Percentiles rank a stretch among this genome's conserved stretches.
These are phyloP conservation scores for Campylomormyrus numenius DNA, from an alignment of 2,113 vertebrate genomes.

Conservation along the genomic window DNA sequence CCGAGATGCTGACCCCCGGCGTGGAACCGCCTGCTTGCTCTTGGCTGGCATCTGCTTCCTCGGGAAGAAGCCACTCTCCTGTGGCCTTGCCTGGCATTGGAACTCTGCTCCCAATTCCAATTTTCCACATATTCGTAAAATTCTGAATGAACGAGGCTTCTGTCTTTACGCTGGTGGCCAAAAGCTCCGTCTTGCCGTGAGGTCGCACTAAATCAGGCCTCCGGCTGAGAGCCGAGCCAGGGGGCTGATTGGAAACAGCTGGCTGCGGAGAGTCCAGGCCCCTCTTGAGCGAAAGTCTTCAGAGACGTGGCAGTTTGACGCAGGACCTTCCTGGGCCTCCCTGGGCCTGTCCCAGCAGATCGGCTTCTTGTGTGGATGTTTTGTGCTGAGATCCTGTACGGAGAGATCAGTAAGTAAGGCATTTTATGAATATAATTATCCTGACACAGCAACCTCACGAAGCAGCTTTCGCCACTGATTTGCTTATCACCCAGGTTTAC, in stretches of 20 bases:
- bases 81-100: neutral
- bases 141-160: neutral
- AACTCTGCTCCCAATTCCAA: neutral
- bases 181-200: neutral
- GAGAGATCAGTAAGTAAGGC: neutral
- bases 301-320: neutral
- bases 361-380: neutral
- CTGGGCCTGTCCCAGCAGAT: neutral
- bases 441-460: neutral
- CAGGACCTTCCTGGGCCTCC: neutral
- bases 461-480: neutral
- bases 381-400: neutral
- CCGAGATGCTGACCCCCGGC: neutral
- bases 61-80: neutral
- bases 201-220: neutral
- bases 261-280: neutral
- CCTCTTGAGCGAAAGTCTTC: neutral
- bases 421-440: neutral
- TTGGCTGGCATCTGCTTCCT: neutral
- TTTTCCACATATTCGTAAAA: neutral
- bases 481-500: neutral
- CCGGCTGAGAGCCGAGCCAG: neutral
- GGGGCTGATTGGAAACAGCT: constrained; percentile 11
- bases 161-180: neutral
- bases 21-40: neutral